A percentile compares a stretch with the other conserved stretches of the same genome.
Conservation (phyloP, 2,113 vertebrate species). For the Sapajus apella region DNA sequence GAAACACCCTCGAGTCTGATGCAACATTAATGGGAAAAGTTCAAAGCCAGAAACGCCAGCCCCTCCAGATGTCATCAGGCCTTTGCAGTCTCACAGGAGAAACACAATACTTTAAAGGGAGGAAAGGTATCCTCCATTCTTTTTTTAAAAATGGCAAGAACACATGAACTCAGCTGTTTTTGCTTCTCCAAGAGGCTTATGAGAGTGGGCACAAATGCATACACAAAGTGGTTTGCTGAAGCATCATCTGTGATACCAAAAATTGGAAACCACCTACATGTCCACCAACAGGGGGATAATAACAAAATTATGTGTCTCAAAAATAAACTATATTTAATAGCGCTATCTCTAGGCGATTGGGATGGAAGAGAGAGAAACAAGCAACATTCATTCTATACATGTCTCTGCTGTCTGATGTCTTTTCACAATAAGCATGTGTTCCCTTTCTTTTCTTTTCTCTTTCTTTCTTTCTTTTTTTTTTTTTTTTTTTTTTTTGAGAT, state of each 20-base stretch:
- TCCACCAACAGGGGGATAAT: background rate
- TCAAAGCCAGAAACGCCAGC: background rate
- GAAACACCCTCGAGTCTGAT: background rate
- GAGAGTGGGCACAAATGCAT: background rate
- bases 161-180: background rate
- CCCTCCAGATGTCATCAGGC: background rate
- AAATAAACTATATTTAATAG: constrained; percentile 23
- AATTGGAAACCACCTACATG: background rate
- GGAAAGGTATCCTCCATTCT: background rate
- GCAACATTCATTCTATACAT: background rate
- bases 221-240: background rate
- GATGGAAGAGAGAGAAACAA: background rate
- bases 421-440: background rate
- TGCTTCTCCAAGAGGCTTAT: constrained; percentile 18
- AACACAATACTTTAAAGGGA: background rate
- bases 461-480: too few species aligned
- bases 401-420: background rate
- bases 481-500: too few species aligned
- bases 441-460: background rate
- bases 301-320: constrained; percentile 22
- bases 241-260: background rate
- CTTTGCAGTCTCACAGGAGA: background rate
- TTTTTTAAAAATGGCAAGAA: background rate
- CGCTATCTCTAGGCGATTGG: background rate
- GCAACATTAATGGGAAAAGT: background rate